Conservation (phyloP, 2,113 vertebrate genomes). For the Rhinopomastus cyanomelas region DNA sequence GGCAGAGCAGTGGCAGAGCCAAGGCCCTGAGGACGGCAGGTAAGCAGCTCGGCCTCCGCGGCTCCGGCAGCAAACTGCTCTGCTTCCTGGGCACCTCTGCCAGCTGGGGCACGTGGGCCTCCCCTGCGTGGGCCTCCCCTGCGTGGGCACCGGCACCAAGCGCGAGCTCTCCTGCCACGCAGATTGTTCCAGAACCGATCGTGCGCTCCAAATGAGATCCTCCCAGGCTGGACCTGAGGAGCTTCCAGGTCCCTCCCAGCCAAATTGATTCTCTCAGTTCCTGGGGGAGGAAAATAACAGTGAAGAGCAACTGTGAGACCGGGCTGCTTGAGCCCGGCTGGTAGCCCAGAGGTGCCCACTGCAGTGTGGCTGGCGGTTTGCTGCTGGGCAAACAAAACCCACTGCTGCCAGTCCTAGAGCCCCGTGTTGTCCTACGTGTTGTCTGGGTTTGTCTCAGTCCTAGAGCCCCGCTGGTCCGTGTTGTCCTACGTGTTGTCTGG, state of each 20-base stretch:
- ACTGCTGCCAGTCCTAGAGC: not conserved
- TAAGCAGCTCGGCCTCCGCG: constrained; percentile 76
- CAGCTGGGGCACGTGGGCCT: fast-evolving
- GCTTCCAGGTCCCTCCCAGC: too few species aligned
- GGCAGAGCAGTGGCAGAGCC: constrained; percentile 79
- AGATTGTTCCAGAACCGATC: fast-evolving
- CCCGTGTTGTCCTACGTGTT: not conserved
- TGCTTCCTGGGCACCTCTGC: not conserved
- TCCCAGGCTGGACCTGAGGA: too few species aligned
- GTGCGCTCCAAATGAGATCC: too few species aligned
- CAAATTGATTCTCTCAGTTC: not conserved
- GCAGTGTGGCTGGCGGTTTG: not conserved
- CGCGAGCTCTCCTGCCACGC: not conserved
- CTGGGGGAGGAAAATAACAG: fast-evolving
- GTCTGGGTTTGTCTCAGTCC: not conserved
- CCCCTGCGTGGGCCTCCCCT: too few species aligned
- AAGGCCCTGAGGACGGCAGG: constrained; percentile 87
- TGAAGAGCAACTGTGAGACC: not conserved
- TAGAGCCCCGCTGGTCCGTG: too few species aligned
- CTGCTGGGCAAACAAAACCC: constrained; percentile 33
- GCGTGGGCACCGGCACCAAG: fast-evolving
- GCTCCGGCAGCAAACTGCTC: not conserved
- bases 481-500: too few species aligned
- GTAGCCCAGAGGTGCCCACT: not conserved
- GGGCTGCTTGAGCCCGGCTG: too few species aligned